Evolutionary conservation across 30 jellyfish, hydroid and myxozoan genomes (phyloP), one percentile per base, ranked within the genome.

Genomic region (Hydra vulgaris): DNA sequence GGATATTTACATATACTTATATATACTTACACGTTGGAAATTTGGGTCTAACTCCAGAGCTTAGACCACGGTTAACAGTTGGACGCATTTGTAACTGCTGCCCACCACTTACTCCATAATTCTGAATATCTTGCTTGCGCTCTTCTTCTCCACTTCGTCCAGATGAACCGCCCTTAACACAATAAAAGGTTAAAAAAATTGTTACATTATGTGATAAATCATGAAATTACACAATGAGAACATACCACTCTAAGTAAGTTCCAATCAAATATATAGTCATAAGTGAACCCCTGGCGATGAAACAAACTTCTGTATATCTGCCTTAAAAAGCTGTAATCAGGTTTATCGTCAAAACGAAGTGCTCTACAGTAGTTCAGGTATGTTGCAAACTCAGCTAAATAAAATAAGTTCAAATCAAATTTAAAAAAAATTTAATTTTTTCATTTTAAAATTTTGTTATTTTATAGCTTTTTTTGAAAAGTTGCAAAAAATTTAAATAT

Each of bases 231-330:
- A 3, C 7, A 68, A 3, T 3, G 75, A n/a, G 25, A n/a, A 68
- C 88, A 0, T 4, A 73, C 85, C 92, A 86, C 95, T 85, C 88
- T 84, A 55, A 90, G 86, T 26, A 86, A 77, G 77, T 90, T 90
- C 97, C 97, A 90, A 73, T 90, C 97, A 79, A 90, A 90, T 12
- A 90, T 89, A 70, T 90, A 90, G 71, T 90, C 97, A 67, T 90
- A 90, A 52, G 88, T 88, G 83, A 84, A 90, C 66, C 97, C 97
- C 81, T 90, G 97, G n/a, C 97, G 88, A 72, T 93, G 96, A 80
- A 93, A 87, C 27, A 93, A 85, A 61, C 91, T 82, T 78, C 99
- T 82, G 82, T 87, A 93, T 74, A 93, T 89, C 83, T 83, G 95
- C 21, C 99, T 84, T 78, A 93, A 23, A 72, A 83, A 87, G n/a